These are phyloP conservation scores for Bombus balteatus DNA, from an alignment of 1,140 invertebrate genomes.

Conservation along the genomic window DNA sequence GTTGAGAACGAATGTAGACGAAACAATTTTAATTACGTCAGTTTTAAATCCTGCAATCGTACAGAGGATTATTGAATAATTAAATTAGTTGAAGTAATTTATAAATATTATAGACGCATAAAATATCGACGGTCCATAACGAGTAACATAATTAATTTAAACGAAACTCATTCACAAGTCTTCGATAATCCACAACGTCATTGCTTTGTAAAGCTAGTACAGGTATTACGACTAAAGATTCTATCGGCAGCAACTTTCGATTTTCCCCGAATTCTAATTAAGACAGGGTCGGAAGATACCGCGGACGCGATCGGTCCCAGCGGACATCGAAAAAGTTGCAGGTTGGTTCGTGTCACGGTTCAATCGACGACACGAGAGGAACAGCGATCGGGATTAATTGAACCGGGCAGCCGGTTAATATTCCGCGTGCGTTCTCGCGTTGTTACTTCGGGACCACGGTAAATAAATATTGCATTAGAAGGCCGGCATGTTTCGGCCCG, in stretches of 20 bases:
- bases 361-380: constrained; percentile 17
- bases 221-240: neutral
- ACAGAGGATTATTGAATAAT: too few species aligned
- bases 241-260: neutral
- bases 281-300: neutral
- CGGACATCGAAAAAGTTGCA: constrained; percentile 6
- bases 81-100: too few species aligned
- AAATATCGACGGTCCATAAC: neutral
- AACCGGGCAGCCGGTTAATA: constrained; percentile 14
- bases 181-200: neutral
- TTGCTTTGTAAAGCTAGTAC: neutral
- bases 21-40: too few species aligned
- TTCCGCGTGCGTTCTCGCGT: constrained; percentile 43
- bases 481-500: neutral
- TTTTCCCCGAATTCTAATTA: constrained; percentile 10
- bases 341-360: neutral
- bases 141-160: neutral
- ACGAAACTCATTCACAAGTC: neutral
- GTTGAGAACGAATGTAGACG: too few species aligned
- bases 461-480: constrained; percentile 51
- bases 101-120: neutral
- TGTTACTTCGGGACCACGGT: constrained; percentile 3
- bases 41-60: too few species aligned
- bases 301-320: neutral
- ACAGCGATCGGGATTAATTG: constrained; percentile 38